Conservation (phyloP, 2,888 invertebrate species). For the Sepioteuthis lessoniana region DNA sequence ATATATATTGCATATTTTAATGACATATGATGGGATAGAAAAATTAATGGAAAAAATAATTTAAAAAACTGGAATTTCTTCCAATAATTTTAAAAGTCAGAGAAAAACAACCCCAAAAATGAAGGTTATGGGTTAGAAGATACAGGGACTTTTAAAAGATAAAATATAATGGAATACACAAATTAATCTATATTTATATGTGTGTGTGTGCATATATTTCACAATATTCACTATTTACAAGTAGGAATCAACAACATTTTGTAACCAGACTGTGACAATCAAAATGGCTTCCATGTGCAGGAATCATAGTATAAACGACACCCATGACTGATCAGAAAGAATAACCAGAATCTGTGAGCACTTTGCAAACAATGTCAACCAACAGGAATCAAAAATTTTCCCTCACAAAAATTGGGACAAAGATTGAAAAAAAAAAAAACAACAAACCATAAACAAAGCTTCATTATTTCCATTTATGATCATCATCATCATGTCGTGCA, state of each 20-base stretch:
- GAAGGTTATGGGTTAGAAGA: neutral
- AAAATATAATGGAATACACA: neutral
- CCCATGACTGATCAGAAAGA: neutral
- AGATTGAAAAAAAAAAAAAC: too few relatives aligned
- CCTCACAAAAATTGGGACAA: neutral
- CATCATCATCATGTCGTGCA: too few relatives aligned
- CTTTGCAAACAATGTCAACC: neutral
- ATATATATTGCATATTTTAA: too few relatives aligned
- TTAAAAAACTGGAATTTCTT: neutral
- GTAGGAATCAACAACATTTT: neutral
- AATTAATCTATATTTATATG: neutral
- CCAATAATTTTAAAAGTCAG: neutral
- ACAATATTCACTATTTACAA: neutral
- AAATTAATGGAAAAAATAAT: too few relatives aligned
- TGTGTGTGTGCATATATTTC: too few relatives aligned
- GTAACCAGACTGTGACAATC: constrained; percentile 16
- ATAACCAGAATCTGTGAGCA: neutral
- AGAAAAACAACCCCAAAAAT: neutral
- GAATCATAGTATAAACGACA: neutral
- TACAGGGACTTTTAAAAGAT: neutral
- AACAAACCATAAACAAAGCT: too few relatives aligned
- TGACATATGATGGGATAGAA: too few relatives aligned
- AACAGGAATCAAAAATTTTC: neutral
- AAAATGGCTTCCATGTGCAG: neutral
- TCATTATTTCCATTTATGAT: too few relatives aligned